These are phyloP conservation scores for Salminus brasiliensis DNA, from an alignment of 2,113 vertebrate species.

Conservation along the genomic window DNA sequence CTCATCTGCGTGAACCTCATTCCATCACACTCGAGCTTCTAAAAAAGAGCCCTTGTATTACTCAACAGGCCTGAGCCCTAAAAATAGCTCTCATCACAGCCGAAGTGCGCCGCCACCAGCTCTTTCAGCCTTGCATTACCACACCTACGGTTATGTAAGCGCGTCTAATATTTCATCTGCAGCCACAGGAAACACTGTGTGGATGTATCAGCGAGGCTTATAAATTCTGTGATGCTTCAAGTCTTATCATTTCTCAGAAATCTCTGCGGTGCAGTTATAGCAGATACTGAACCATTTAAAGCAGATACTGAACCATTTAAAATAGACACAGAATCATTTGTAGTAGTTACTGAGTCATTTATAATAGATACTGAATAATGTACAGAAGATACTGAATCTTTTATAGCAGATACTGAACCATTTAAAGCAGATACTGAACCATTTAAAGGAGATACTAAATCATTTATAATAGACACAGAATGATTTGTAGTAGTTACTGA, in stretches of 20 bases:
- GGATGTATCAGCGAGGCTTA: neutral
- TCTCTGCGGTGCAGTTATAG: neutral
- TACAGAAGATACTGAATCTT: no score
- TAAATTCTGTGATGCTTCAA: neutral
- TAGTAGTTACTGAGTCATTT: no score
- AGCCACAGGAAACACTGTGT: neutral
- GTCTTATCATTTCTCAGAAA: neutral
- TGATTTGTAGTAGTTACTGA: no score
- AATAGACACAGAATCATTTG: no score
- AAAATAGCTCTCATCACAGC: slow-evolving; percentile 19
- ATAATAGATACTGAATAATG: no score
- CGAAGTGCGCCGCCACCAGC: neutral
- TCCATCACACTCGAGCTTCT: slow-evolving; percentile 6
- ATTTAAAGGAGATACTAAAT: no score
- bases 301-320: no score
- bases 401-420: no score
- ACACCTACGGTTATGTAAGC: slow-evolving; percentile 19
- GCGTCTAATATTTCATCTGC: neutral
- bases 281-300: neutral
- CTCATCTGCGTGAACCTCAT: slow-evolving; percentile 2
- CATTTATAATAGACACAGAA: no score
- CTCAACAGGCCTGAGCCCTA: slow-evolving; percentile 16
- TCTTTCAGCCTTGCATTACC: slow-evolving; percentile 8
- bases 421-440: no score
- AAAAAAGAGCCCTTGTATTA: slow-evolving; percentile 34